A percentile compares a stretch with the other conserved stretches of the same genome.
phyloP scores from a whole-genome alignment of 2,113 vertebrate species.

The Psittacara wagleri region DNA sequence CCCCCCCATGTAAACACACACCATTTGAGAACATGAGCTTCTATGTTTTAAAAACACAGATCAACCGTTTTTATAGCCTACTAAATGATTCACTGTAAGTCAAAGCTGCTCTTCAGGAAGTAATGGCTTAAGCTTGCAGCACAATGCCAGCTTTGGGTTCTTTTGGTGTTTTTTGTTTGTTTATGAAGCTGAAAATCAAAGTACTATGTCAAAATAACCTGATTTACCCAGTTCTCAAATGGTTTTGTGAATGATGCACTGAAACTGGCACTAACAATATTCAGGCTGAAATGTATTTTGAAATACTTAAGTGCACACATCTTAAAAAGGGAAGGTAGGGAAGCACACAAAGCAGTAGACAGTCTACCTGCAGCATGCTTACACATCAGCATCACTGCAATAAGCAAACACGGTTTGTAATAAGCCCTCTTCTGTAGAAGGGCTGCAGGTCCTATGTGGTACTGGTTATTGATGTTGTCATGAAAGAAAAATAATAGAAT shows the following conservation, averaged over 20 bases:
- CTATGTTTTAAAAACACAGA: not conserved
- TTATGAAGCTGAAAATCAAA: not conserved
- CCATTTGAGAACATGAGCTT: slow-evolving; percentile 58
- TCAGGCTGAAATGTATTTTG: not conserved
- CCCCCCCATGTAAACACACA: not conserved
- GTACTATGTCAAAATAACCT: not conserved
- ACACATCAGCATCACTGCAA: rapidly evolving
- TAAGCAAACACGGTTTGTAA: rapidly evolving
- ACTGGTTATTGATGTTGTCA: not conserved
- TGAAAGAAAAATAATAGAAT: not conserved
- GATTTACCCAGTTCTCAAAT: slow-evolving; percentile 38
- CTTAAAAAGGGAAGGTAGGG: not conserved
- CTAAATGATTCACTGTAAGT: not conserved
- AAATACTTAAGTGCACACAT: not conserved
- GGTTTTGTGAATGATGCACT: not conserved
- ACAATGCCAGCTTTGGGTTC: not conserved
- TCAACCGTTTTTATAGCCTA: not conserved
- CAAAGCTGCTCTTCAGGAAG: not conserved
- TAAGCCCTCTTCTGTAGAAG: not conserved
- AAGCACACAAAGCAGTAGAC: not conserved
- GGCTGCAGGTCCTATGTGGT: not conserved
- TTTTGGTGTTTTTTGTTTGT: not conserved
- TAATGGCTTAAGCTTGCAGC: not conserved
- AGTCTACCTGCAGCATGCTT: rapidly evolving
- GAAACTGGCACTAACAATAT: slow-evolving; percentile 71